phyloP scores from a whole-genome alignment of 53 echinoderm and acorn worm species.

The Echinometra lucunter region DNA sequence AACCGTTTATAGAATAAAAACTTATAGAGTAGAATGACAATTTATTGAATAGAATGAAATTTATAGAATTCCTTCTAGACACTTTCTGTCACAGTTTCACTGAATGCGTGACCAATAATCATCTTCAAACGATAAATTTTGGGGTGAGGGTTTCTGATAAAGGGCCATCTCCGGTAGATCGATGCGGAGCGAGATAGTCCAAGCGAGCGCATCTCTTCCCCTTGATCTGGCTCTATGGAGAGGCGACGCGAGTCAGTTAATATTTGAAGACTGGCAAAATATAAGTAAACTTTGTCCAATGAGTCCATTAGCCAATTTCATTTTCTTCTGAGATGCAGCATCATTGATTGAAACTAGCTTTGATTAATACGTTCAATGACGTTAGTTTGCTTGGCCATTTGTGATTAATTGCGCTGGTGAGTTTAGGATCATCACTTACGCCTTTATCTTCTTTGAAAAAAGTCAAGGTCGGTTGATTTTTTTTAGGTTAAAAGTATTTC shows the following conservation, averaged over 20 bases:
- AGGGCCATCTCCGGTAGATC: conserved; percentile 11
- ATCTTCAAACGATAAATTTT: neutral
- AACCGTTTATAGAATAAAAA: too few species aligned
- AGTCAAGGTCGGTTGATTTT: neutral
- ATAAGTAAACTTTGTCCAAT: conserved; percentile 4
- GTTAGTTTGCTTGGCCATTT: neutral
- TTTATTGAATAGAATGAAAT: too few species aligned
- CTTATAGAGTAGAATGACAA: too few species aligned
- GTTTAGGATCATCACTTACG: neutral
- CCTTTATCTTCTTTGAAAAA: neutral
- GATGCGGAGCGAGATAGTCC: conserved; percentile 21
- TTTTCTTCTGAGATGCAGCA: neutral
- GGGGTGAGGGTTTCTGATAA: neutral
- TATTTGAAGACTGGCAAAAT: conserved; percentile 27
- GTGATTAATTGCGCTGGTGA: neutral
- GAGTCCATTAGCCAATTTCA: conserved; percentile 18
- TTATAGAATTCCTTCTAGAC: too few species aligned
- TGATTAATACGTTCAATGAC: neutral
- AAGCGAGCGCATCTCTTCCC: conserved; percentile 23
- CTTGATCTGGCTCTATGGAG: neutral
- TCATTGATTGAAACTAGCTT: neutral
- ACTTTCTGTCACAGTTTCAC: too few species aligned
- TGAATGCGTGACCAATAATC: too few species aligned
- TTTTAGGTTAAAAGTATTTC: neutral
- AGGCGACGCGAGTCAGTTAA: conserved; percentile 33